Conservation (phyloP, 2,113 vertebrate genomes). For the Myxocyprinus asiaticus region DNA sequence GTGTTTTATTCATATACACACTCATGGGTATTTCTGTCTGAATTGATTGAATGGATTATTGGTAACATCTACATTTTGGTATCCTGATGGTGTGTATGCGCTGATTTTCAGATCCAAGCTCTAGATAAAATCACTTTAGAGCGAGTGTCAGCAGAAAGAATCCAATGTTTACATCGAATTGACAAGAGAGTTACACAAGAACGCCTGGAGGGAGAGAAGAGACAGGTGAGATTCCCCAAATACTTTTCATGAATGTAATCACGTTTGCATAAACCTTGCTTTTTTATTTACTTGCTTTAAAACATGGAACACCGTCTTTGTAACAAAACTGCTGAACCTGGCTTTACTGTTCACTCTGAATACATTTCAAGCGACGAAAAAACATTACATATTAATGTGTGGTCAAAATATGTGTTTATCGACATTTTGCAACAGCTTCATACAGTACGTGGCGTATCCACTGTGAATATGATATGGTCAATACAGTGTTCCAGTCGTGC, state of each 20-base stretch:
- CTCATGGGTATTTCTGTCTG: too few species aligned
- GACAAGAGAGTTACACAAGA: conserved; percentile 81
- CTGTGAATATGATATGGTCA: too few species aligned
- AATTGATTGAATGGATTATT: too few species aligned
- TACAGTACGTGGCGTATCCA: too few species aligned
- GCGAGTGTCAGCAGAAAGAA: conserved; percentile 87
- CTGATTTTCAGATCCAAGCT: conserved; percentile 78
- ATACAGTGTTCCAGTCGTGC: too few species aligned
- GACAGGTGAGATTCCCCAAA: conserved; percentile 77
- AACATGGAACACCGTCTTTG: neutral
- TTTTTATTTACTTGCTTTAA: neutral
- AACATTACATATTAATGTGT: too few species aligned
- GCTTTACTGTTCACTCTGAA: too few species aligned
- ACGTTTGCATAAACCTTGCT: neutral
- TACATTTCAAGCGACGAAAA: too few species aligned
- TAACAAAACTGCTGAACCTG: neutral
- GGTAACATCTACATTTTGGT: too few species aligned
- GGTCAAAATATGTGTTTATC: too few species aligned
- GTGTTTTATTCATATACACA: too few species aligned
- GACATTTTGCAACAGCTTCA: too few species aligned
- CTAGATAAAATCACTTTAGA: conserved; percentile 91
- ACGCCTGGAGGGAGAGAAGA: conserved; percentile 80
- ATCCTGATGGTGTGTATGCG: neutral
- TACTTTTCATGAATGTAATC: neutral
- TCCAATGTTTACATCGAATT: conserved; percentile 85